phyloP scores from a whole-genome alignment of 2,113 vertebrate genomes.

The Phylloscopus whistleri region DNA sequence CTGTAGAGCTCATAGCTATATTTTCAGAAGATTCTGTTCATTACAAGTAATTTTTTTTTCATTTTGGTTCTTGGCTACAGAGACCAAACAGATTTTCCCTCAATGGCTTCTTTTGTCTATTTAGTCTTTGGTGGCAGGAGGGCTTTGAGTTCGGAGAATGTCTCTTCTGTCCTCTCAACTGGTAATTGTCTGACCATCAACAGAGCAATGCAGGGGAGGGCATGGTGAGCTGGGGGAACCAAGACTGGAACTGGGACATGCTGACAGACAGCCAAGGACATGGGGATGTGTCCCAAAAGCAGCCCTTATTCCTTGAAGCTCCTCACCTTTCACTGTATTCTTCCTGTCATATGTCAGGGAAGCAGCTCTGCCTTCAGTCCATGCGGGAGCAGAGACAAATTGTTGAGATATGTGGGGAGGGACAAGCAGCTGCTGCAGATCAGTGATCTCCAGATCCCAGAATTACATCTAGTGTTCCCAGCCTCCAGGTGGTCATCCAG shows the following conservation, averaged over 20 bases:
- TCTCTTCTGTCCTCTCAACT: background rate
- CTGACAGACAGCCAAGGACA: background rate
- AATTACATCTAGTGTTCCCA: background rate
- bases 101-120: slow-evolving; percentile 10
- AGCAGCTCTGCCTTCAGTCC: background rate
- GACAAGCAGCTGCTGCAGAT: background rate
- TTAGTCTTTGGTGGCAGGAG: background rate
- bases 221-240: background rate
- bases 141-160: background rate
- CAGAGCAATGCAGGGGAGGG: background rate
- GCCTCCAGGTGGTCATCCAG: background rate
- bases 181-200: background rate
- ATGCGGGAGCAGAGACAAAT: background rate
- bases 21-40: background rate
- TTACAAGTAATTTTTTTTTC: background rate
- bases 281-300: background rate
- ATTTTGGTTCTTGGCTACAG: background rate
- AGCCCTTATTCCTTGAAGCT: background rate
- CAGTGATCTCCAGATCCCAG: background rate
- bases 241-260: background rate
- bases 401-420: background rate
- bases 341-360: background rate
- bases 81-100: background rate
- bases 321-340: background rate
- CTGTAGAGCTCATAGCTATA: background rate